Evolutionary conservation across 2,888 invertebrate species (phyloP).

Genomic region (Melanargia galathea): DNA sequence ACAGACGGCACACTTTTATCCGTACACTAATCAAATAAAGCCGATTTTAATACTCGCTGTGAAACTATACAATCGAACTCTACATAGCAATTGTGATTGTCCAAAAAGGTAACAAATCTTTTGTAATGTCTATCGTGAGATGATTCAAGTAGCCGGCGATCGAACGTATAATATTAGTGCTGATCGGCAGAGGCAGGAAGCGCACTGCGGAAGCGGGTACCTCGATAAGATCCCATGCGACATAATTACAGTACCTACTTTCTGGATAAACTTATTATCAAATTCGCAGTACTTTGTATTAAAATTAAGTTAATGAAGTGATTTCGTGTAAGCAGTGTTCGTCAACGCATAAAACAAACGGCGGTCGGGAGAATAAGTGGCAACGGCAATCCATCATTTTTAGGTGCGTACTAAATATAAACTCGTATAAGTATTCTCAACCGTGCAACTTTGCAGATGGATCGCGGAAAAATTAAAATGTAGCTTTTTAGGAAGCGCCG

Average conservation of each 20-base stretch:
- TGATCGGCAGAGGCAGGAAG: no score
- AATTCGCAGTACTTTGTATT: neutral
- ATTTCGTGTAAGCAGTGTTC: neutral
- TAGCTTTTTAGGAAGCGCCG: conserved; percentile 21
- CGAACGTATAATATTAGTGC: no score
- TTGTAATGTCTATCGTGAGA: no score
- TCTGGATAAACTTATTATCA: neutral
- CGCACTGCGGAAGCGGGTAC: no score
- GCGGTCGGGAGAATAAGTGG: neutral
- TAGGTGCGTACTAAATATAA: conserved; percentile 3
- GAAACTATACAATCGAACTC: neutral
- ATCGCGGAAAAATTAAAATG: conserved; percentile 31
- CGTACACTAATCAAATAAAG: neutral
- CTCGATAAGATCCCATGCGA: no score
- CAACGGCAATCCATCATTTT: neutral
- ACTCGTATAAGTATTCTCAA: neutral
- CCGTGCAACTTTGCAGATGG: conserved; percentile 16
- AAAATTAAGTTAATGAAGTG: neutral
- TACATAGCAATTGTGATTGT: neutral
- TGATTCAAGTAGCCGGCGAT: no score
- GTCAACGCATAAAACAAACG: neutral
- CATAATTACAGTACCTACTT: no score
- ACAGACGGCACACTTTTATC: neutral
- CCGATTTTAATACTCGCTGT: neutral
- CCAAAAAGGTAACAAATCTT: no score